These are phyloP conservation scores for Microcebus murinus DNA, from an alignment of 2,113 vertebrate genomes.

Conservation along the genomic window DNA sequence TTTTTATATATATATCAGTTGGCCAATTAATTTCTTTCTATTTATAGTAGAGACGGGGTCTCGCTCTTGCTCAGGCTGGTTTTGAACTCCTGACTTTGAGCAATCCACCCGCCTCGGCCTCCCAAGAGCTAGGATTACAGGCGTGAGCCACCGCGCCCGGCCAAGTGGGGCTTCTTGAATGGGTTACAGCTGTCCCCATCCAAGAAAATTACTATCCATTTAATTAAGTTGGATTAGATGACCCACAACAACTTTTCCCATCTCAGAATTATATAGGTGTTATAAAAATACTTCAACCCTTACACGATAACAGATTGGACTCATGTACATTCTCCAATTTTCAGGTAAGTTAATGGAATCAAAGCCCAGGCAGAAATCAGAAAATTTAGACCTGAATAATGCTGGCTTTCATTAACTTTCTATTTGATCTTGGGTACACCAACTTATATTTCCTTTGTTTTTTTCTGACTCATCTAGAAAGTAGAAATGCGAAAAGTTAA, in stretches of 20 bases:
- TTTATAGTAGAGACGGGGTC: too few species aligned
- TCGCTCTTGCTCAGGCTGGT: too few species aligned
- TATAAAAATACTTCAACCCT: not conserved
- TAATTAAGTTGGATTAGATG: not conserved
- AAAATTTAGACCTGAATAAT: not conserved
- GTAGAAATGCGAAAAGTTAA: not conserved
- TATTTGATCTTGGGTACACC: not conserved
- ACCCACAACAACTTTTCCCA: not conserved
- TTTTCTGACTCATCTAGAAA: not conserved
- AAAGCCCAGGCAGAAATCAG: not conserved
- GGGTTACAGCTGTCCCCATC: too few species aligned
- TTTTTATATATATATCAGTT: too few species aligned
- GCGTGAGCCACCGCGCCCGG: too few species aligned
- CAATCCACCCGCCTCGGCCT: too few species aligned
- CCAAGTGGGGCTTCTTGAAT: rapidly evolving
- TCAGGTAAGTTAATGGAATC: not conserved
- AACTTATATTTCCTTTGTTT: not conserved
- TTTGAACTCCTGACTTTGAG: too few species aligned
- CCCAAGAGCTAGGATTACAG: too few species aligned
- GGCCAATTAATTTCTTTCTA: too few species aligned
- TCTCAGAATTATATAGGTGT: not conserved
- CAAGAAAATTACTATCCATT: too few species aligned
- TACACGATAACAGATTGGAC: not conserved
- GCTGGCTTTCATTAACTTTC: not conserved
- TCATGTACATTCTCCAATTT: not conserved